These are phyloP conservation scores for Andrena minutula DNA, from an alignment of 2,888 invertebrate genomes.

Conservation along the genomic window DNA sequence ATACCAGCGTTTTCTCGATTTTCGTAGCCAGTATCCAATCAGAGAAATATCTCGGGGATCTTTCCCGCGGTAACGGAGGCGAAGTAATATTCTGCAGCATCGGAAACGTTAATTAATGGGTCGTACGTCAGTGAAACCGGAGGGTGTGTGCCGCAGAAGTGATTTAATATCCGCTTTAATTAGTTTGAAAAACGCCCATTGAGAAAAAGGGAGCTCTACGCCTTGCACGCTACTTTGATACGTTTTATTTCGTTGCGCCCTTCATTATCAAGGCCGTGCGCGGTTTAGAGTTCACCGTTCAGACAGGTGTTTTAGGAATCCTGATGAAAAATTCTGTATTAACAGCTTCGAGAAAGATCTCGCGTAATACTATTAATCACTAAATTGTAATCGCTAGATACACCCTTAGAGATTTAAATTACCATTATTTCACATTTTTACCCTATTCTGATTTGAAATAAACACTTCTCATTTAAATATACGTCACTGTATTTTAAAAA, in stretches of 20 bases:
- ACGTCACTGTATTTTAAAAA: no score
- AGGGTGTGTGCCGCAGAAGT: constrained; percentile 72
- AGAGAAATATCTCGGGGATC: constrained; percentile 55
- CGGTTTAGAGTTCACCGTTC: constrained; percentile 59
- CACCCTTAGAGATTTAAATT: no score
- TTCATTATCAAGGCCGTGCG: constrained; percentile 59
- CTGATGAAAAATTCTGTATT: neutral
- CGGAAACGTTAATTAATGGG: constrained; percentile 79
- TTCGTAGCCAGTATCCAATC: constrained; percentile 46
- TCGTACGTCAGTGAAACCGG: constrained; percentile 74
- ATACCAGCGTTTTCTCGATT: constrained; percentile 18
- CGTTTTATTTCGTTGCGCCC: constrained; percentile 67
- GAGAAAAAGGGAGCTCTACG: constrained; percentile 63
- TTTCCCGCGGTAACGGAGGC: constrained; percentile 45
- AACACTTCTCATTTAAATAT: no score
- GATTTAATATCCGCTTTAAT: constrained; percentile 81
- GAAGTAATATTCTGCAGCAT: constrained; percentile 71
- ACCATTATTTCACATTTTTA: no score
- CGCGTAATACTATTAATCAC: neutral
- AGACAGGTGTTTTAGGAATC: constrained; percentile 22
- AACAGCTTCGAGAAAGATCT: neutral
- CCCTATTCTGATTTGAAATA: no score
- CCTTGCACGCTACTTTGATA: constrained; percentile 64
- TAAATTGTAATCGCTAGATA: no score
- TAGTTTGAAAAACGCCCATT: constrained; percentile 79